Conservation (phyloP, 2,888 invertebrate genomes). For the Bombylius major region DNA sequence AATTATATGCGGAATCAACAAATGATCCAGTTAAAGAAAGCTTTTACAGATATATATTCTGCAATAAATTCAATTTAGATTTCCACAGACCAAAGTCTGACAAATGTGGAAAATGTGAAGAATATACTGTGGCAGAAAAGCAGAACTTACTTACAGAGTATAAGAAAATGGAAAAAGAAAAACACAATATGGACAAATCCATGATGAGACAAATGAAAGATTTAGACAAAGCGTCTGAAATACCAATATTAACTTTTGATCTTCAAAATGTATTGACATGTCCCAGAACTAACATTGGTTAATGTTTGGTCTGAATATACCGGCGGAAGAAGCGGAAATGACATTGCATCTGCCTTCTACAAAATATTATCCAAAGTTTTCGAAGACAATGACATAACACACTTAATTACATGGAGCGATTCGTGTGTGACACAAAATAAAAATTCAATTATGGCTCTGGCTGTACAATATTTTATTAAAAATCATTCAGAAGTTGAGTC, state of each 20-base stretch:
- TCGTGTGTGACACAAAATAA: conserved; percentile 7
- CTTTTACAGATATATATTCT: conserved; percentile 1
- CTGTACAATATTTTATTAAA: conserved; percentile 5
- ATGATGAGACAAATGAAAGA: conserved; percentile 3
- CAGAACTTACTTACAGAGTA: background rate
- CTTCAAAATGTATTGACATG: conserved; percentile 2
- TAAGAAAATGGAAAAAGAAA: background rate
- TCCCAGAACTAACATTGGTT: background rate
- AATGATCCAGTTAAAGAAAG: background rate
- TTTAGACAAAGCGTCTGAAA: background rate
- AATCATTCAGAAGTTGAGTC: conserved; percentile 4
- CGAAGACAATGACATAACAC: conserved; percentile 1
- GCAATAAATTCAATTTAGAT: conserved; percentile 3
- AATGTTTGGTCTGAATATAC: conserved; percentile 6
- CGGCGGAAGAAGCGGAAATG: conserved; percentile 3
- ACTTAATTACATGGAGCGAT: conserved; percentile 3
- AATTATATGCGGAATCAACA: background rate
- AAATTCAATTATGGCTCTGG: conserved; percentile 6
- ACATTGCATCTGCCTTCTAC: conserved; percentile 2
- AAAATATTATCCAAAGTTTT: conserved; percentile 1
- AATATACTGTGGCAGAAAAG: conserved; percentile 3
- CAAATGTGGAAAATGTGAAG: conserved; percentile 6
- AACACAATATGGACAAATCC: background rate
- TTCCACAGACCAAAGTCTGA: conserved; percentile 8
- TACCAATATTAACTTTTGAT: conserved; percentile 5